Evolutionary conservation across 2,888 invertebrate genomes (phyloP).

Genomic region (Rhamphomyia laevipes): DNA sequence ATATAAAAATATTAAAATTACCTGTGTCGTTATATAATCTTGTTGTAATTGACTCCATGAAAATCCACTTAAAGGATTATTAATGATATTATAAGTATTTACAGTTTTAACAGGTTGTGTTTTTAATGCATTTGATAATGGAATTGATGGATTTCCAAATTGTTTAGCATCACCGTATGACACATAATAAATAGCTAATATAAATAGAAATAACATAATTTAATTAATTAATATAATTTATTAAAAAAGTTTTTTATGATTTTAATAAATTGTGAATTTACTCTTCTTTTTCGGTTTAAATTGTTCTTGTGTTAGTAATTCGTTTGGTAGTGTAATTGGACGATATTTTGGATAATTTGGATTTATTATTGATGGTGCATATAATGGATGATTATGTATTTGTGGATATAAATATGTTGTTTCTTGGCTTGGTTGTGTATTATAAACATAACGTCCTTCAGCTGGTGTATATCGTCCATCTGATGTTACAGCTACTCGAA

Average conservation of each 20-base stretch:
- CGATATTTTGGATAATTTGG: conserved; percentile 28
- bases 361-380: conserved; percentile 15
- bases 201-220: neutral
- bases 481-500: conserved; percentile 39
- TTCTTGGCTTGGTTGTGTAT: conserved; percentile 40
- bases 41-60: conserved; percentile 11
- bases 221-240: neutral
- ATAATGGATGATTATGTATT: conserved; percentile 26
- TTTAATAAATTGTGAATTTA: conserved; percentile 11
- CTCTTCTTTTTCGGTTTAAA: conserved; percentile 29
- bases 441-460: conserved; percentile 39
- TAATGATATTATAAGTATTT: conserved; percentile 8
- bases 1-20: conserved; percentile 6
- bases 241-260: neutral
- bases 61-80: conserved; percentile 11
- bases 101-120: conserved; percentile 6
- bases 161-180: conserved; percentile 7
- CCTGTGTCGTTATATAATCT: conserved; percentile 14
- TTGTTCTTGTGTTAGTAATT: conserved; percentile 29
- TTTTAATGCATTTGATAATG: conserved; percentile 14
- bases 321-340: conserved; percentile 29
- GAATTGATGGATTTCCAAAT: neutral
- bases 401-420: conserved; percentile 47
- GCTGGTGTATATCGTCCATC: conserved; percentile 43
- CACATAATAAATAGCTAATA: conserved; percentile 6